Conservation (phyloP, 2,113 vertebrate genomes). For the Chrysemys picta region DNA sequence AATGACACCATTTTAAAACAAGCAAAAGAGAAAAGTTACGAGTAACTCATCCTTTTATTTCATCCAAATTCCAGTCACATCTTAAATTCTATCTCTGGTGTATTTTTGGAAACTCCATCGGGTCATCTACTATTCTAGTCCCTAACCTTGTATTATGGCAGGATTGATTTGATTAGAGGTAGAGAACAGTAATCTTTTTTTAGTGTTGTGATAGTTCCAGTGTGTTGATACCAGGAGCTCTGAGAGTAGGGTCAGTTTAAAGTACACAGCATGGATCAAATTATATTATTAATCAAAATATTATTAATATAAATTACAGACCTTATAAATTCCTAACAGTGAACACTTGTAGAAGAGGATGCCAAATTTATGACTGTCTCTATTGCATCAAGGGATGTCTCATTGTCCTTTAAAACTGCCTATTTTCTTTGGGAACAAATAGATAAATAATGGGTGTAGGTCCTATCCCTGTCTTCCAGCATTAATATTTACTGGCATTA, state of each 20-base stretch:
- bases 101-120: not conserved
- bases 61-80: not conserved
- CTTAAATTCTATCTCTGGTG: not conserved
- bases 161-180: not conserved
- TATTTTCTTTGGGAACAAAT: not conserved
- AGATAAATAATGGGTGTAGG: not conserved
- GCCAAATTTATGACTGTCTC: not conserved
- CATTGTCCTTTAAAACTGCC: not conserved
- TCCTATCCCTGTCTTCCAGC: not conserved
- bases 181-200: not conserved
- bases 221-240: not conserved
- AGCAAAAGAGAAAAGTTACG: not conserved
- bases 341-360: not conserved
- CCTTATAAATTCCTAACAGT: not conserved
- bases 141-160: not conserved
- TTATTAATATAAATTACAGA: not conserved
- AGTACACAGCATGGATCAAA: not conserved
- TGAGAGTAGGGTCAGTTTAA: not conserved
- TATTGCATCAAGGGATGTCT: not conserved
- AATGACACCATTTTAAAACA: not conserved
- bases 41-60: not conserved
- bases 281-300: not conserved
- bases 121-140: accelerated
- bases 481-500: not conserved
- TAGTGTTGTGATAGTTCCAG: too few species aligned